Conservation (phyloP, 2,113 vertebrate genomes). For the Nanger granti region DNA sequence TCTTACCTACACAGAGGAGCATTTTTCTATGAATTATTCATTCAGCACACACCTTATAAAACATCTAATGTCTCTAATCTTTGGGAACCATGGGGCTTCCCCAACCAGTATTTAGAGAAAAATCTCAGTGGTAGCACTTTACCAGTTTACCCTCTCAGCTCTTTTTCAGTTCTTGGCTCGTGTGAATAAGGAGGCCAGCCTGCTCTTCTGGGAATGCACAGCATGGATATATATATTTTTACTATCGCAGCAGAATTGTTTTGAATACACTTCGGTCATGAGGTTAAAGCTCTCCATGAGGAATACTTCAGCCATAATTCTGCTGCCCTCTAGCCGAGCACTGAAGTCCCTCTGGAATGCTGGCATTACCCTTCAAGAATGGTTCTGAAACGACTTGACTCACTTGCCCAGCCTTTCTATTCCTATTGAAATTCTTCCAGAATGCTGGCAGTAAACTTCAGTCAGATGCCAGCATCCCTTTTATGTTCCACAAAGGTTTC, state of each 20-base stretch:
- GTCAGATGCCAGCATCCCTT: slow-evolving; percentile 67
- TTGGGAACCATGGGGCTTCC: background rate
- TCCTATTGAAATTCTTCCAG: slow-evolving; percentile 79
- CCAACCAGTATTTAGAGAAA: slow-evolving; percentile 9
- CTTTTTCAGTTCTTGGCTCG: slow-evolving; percentile 47
- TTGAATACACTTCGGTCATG: slow-evolving; percentile 76
- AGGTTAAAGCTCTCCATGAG: slow-evolving; percentile 75
- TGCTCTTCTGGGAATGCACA: slow-evolving; percentile 50
- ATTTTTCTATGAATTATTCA: slow-evolving; percentile 63
- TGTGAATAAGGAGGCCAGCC: slow-evolving; percentile 39
- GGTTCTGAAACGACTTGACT: slow-evolving; percentile 73
- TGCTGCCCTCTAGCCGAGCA: slow-evolving; percentile 73
- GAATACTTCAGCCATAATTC: slow-evolving; percentile 76
- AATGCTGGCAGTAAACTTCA: slow-evolving; percentile 76
- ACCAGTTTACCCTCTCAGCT: slow-evolving; percentile 37
- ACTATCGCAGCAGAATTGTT: slow-evolving; percentile 73
- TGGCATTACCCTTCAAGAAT: slow-evolving; percentile 71
- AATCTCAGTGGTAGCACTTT: slow-evolving; percentile 49
- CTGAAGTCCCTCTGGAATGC: slow-evolving; percentile 66
- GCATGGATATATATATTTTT: slow-evolving; percentile 64
- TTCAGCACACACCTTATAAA: slow-evolving; percentile 48
- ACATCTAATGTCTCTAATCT: slow-evolving; percentile 37
- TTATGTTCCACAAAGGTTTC: slow-evolving; percentile 31
- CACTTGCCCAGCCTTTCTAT: slow-evolving; percentile 73
- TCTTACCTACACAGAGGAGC: slow-evolving; percentile 35